Percentiles rank a stretch among this genome's conserved stretches.
These are phyloP conservation scores for Allophyes oxyacanthae DNA, from an alignment of 2,888 invertebrate species.

Conservation along the genomic window DNA sequence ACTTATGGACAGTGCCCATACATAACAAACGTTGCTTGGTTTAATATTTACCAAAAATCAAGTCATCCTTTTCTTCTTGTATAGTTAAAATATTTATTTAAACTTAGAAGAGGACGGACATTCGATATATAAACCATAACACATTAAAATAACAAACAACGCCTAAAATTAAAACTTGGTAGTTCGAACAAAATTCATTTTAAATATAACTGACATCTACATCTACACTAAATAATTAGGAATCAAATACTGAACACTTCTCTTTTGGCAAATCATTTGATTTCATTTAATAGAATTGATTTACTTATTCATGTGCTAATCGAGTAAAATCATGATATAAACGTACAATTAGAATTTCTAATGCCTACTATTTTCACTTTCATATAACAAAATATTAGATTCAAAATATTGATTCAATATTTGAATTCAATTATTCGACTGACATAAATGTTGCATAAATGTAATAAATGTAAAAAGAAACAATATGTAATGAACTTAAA, in stretches of 20 bases:
- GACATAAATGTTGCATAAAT: too few relatives aligned
- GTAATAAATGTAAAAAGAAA: constrained; percentile 9
- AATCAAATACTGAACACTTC: constrained; percentile 79
- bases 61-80: constrained; percentile 49
- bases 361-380: constrained; percentile 6
- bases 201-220: constrained; percentile 46
- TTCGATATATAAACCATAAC: constrained; percentile 32
- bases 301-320: constrained; percentile 35
- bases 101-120: constrained; percentile 59
- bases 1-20: constrained; percentile 54
- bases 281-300: constrained; percentile 59
- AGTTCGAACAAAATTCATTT: constrained; percentile 47
- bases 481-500: constrained; percentile 16
- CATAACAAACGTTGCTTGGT: constrained; percentile 35
- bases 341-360: constrained; percentile 15
- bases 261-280: constrained; percentile 71
- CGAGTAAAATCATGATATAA: constrained; percentile 30
- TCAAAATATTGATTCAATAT: constrained; percentile 11
- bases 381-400: constrained; percentile 27
- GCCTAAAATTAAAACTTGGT: constrained; percentile 33
- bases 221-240: constrained; percentile 56
- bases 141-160: constrained; percentile 40
- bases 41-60: constrained; percentile 34
- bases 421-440: not conserved
- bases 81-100: constrained; percentile 37